Conservation (phyloP, 2,888 invertebrate genomes). For the Cordilura impudica region DNA sequence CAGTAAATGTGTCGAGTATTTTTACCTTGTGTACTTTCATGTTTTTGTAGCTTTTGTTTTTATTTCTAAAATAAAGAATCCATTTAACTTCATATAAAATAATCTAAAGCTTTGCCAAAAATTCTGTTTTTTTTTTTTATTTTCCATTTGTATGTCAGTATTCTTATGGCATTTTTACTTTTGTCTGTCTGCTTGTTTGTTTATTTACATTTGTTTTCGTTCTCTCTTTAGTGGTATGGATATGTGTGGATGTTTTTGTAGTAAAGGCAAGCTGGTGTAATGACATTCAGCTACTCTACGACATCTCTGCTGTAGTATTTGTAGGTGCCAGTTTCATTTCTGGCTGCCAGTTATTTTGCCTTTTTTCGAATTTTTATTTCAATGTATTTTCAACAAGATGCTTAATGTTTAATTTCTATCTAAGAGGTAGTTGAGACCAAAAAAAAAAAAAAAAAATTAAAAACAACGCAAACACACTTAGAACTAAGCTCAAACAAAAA, state of each 20-base stretch:
- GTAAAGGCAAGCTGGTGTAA: background rate
- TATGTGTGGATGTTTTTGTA: background rate
- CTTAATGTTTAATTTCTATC: constrained; percentile 73
- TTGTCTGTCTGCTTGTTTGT: background rate
- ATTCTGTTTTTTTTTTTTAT: constrained; percentile 8
- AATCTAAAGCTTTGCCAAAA: constrained; percentile 51
- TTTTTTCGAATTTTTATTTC: constrained; percentile 64
- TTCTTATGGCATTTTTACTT: constrained; percentile 27
- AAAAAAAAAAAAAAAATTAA: background rate
- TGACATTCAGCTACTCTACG: background rate
- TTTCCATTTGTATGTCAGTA: background rate
- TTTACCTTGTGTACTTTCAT: constrained; percentile 2
- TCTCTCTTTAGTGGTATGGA: too few relatives aligned
- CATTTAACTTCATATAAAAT: constrained; percentile 44
- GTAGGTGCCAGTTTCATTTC: constrained; percentile 24
- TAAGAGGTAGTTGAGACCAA: constrained; percentile 28
- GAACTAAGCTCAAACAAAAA: background rate
- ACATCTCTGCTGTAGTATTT: background rate
- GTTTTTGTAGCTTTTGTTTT: constrained; percentile 47
- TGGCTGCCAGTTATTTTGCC: constrained; percentile 15
- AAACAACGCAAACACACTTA: background rate
- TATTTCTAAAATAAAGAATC: constrained; percentile 28
- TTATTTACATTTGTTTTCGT: background rate
- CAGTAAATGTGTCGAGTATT: background rate
- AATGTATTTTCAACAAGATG: constrained; percentile 68